Evolutionary conservation across 2,797 vertebrate species (phyloP).

Genomic region (Crax fasciolata): DNA sequence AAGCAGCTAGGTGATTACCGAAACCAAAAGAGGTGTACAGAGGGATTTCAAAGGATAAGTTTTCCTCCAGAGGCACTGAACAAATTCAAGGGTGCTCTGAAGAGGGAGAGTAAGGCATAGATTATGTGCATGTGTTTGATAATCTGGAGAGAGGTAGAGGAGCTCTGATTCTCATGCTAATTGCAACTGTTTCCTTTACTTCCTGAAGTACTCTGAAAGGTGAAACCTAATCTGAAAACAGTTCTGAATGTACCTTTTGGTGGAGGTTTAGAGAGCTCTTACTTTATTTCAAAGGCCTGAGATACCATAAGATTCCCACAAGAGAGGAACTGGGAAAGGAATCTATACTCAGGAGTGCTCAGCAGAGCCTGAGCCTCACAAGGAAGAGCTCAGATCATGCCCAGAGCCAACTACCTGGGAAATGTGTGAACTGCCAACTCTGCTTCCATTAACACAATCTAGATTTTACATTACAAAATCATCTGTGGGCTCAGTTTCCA

Average conservation of each 20-base stretch:
- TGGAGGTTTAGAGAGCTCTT: not conserved
- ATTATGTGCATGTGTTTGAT: not conserved
- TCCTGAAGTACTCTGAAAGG: not conserved
- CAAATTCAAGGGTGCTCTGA: not conserved
- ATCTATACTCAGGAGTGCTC: not conserved
- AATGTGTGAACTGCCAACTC: not conserved
- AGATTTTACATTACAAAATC: not conserved
- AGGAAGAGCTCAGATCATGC: not conserved
- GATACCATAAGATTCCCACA: not conserved
- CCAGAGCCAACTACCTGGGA: not conserved
- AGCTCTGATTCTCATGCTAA: not conserved
- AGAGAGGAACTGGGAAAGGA: not conserved
- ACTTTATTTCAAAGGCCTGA: not conserved
- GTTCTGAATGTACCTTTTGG: not conserved
- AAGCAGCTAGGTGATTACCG: accelerated
- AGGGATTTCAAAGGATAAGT: not conserved
- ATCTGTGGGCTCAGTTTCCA: not conserved
- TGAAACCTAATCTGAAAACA: not conserved
- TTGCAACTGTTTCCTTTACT: not conserved
- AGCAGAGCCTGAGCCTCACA: not conserved
- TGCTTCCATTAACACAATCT: not conserved
- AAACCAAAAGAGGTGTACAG: not conserved
- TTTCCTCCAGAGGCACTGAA: not conserved
- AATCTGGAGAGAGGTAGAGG: not conserved
- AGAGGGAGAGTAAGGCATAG: not conserved